Conservation (phyloP, 1,140 invertebrate species). For the Cotesia vestalis region DNA sequence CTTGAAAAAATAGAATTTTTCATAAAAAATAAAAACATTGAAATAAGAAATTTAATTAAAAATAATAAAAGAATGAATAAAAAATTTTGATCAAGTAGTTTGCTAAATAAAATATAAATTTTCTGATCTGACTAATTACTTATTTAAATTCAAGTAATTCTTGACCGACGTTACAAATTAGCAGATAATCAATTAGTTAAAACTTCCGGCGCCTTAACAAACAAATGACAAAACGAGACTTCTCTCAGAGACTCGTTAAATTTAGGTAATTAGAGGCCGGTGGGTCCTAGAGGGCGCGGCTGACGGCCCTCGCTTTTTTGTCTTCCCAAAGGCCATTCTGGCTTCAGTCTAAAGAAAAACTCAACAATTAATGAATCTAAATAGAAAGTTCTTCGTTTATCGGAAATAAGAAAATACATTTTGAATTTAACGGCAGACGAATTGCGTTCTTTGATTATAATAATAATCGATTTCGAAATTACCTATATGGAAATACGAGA, state of each 20-base stretch:
- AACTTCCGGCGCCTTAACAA: slow-evolving; percentile 55
- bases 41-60: too few species aligned
- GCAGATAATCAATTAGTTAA: slow-evolving; percentile 56
- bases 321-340: not conserved
- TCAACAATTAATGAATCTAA: too few species aligned
- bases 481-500: not conserved
- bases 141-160: too few species aligned
- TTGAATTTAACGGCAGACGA: not conserved
- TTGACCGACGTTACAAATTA: slow-evolving; percentile 53
- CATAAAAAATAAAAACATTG: too few species aligned
- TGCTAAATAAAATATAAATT: too few species aligned
- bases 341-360: not conserved
- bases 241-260: slow-evolving; percentile 51
- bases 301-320: too few species aligned
- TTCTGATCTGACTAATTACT: too few species aligned
- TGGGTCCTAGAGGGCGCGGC: slow-evolving; percentile 26
- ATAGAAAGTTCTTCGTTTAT: too few species aligned
- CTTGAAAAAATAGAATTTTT: too few species aligned
- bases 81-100: too few species aligned
- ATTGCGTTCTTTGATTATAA: too few species aligned
- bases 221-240: slow-evolving; percentile 50
- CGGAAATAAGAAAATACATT: slow-evolving; percentile 6
- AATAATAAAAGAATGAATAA: too few species aligned
- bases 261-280: slow-evolving; percentile 55
- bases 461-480: not conserved